Conservation (phyloP, 2,888 invertebrate species). For the Trissolcus brochymenae region DNA sequence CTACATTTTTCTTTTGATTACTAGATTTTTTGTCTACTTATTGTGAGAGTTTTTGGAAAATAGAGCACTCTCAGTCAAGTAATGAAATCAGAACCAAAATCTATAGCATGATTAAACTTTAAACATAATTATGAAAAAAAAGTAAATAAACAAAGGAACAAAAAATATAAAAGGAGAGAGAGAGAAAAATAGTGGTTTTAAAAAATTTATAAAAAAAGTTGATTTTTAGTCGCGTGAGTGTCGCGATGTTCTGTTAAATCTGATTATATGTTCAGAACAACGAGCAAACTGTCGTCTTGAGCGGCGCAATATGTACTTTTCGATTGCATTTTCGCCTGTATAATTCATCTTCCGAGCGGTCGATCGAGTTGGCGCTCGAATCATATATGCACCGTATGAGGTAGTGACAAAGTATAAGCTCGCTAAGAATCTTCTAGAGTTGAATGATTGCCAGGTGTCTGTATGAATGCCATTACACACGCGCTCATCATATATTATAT, state of each 20-base stretch:
- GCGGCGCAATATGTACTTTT: constrained; percentile 55
- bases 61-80: constrained; percentile 16
- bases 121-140: no score
- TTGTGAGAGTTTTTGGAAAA: constrained; percentile 61
- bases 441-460: constrained; percentile 46
- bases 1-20: constrained; percentile 50
- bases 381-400: constrained; percentile 33
- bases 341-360: constrained; percentile 53
- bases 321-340: constrained; percentile 56
- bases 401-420: constrained; percentile 28
- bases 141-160: no score
- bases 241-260: constrained; percentile 35
- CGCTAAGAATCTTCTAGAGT: constrained; percentile 42
- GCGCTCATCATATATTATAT: constrained; percentile 5
- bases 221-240: constrained; percentile 34
- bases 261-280: constrained; percentile 50
- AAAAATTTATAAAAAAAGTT: constrained; percentile 30
- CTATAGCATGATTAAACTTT: no score
- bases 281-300: constrained; percentile 31
- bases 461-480: constrained; percentile 38
- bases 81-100: no score
- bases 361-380: constrained; percentile 48
- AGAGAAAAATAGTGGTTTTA: constrained; percentile 7
- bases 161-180: background rate
- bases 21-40: constrained; percentile 38